Evolutionary conservation across 2,888 invertebrate species (phyloP).

Genomic region (Aproaerema taeniolella): DNA sequence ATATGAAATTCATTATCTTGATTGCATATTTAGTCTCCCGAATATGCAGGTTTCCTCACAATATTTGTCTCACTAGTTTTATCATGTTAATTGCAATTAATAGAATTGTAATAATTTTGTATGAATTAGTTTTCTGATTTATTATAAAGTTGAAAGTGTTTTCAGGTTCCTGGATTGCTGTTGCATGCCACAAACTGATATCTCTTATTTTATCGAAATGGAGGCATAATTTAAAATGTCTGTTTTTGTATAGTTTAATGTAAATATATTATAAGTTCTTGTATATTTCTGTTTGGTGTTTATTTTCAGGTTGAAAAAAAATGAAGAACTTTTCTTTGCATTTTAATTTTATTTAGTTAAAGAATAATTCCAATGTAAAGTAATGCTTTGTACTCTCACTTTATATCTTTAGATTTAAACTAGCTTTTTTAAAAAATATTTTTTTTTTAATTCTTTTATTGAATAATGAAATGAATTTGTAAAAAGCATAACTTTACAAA

Average conservation of each 20-base stretch:
- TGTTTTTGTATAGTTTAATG: constrained; percentile 31
- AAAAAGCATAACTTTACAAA: constrained; percentile 32
- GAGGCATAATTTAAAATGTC: constrained; percentile 68
- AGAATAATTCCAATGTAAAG: constrained; percentile 24
- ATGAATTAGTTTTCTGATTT: too few species aligned
- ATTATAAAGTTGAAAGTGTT: not conserved
- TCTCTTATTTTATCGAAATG: constrained; percentile 66
- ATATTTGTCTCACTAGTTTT: too few species aligned
- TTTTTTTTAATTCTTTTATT: too few species aligned
- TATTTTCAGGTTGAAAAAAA: constrained; percentile 23
- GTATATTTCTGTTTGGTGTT: constrained; percentile 27
- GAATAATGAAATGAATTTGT: too few species aligned
- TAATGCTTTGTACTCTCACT: constrained; percentile 27
- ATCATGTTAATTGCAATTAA: too few species aligned
- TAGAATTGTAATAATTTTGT: too few species aligned
- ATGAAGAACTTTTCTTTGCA: too few species aligned
- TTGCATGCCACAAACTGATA: constrained; percentile 32
- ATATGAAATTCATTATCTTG: too few species aligned
- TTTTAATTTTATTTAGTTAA: constrained; percentile 21
- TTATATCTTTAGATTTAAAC: constrained; percentile 13
- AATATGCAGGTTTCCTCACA: too few species aligned
- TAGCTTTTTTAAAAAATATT: constrained; percentile 10
- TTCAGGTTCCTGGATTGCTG: constrained; percentile 16
- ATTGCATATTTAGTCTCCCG: too few species aligned
- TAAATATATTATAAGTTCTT: constrained; percentile 9